Percentiles rank a stretch among this genome's conserved stretches.
These are phyloP conservation scores for Proteles cristata DNA, from an alignment of 2,113 vertebrate genomes.

Conservation along the genomic window DNA sequence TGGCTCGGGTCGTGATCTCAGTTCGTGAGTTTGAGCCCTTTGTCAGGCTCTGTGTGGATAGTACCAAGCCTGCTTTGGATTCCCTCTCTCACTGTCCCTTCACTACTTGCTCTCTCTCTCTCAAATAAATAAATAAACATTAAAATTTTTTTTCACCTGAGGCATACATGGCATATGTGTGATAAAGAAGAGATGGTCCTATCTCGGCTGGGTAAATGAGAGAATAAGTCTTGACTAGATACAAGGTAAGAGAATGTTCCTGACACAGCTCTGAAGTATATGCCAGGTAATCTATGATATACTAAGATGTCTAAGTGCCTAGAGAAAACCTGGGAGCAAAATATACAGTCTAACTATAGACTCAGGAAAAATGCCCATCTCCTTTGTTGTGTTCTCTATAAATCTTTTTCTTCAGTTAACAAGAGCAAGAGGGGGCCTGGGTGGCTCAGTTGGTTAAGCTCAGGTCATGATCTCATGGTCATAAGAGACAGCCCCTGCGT, in stretches of 20 bases:
- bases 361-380: not conserved
- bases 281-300: not conserved
- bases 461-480: too few species aligned
- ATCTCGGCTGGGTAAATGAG: not conserved
- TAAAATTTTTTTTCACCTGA: not conserved
- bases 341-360: not conserved
- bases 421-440: too few species aligned
- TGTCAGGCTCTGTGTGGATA: too few species aligned
- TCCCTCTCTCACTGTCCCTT: too few species aligned
- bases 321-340: not conserved
- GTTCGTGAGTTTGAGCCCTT: too few species aligned
- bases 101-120: too few species aligned
- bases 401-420: not conserved
- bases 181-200: not conserved
- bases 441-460: too few species aligned
- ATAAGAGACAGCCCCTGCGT: too few species aligned
- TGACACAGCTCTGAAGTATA: not conserved
- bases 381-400: not conserved
- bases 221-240: not conserved
- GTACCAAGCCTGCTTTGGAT: too few species aligned
- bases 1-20: too few species aligned
- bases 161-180: not conserved
- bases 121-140: not conserved
- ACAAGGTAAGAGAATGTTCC: not conserved
- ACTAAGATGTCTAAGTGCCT: not conserved